A percentile compares a stretch with the other conserved stretches of the same genome.
Evolutionary conservation across 37 sponge, comb jelly and placozoan genomes (phyloP).

Genomic region (Chondrilla cf. caribensis): DNA sequence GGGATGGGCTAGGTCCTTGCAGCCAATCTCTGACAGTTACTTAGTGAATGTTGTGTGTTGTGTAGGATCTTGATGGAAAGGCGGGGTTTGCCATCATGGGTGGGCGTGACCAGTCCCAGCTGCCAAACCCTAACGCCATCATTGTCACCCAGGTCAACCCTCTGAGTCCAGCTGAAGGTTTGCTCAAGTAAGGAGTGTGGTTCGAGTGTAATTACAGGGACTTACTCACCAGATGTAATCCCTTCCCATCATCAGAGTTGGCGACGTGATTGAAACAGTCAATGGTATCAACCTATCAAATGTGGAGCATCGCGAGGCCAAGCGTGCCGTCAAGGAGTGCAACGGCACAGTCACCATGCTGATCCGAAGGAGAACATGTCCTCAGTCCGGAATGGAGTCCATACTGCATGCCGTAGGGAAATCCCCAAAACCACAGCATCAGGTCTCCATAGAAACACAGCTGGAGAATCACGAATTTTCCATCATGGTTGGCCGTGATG

Average conservation of each 20-base stretch:
- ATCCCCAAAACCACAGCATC: neutral
- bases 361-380: neutral
- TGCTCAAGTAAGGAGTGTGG: constrained; percentile 54
- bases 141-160: constrained; percentile 61
- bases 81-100: constrained; percentile 80
- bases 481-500: constrained; percentile 54
- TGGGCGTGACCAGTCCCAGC: constrained; percentile 75
- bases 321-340: constrained; percentile 61
- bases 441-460: neutral
- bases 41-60: too few relatives aligned
- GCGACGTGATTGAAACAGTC: constrained; percentile 67
- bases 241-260: too few relatives aligned
- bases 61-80: constrained; percentile 39
- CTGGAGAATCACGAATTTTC: constrained; percentile 49
- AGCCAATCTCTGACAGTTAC: too few relatives aligned
- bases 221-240: neutral
- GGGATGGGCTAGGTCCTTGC: too few relatives aligned
- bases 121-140: constrained; percentile 74
- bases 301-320: constrained; percentile 69
- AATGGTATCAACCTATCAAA: constrained; percentile 51
- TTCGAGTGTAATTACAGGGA: neutral
- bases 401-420: constrained; percentile 17
- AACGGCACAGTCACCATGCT: constrained; percentile 38
- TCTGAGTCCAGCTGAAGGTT: constrained; percentile 59
- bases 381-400: neutral